Conservation (phyloP, 2,888 invertebrate species). For the Apodemia hepburni region DNA sequence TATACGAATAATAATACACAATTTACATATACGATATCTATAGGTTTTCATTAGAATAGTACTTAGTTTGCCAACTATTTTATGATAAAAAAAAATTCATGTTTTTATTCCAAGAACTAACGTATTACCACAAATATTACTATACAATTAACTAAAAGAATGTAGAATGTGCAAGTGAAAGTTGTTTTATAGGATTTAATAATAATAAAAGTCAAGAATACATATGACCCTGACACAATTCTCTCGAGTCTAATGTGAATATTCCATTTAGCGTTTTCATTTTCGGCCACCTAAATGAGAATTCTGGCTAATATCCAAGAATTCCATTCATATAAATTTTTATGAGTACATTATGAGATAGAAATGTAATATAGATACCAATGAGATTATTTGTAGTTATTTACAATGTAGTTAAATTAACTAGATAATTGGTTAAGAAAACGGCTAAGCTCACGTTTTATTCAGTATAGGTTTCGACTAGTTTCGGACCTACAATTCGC, state of each 20-base stretch:
- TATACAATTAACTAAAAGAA: background rate
- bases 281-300: slow-evolving; percentile 5
- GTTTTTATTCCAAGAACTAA: background rate
- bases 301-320: slow-evolving; percentile 2
- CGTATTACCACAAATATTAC: too few relatives aligned
- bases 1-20: too few relatives aligned
- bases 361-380: background rate
- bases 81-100: too few relatives aligned
- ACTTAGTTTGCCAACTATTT: too few relatives aligned
- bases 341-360: background rate
- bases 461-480: too few relatives aligned
- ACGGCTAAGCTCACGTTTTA: too few relatives aligned
- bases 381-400: background rate
- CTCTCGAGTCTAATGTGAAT: slow-evolving; percentile 6
- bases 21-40: too few relatives aligned
- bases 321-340: slow-evolving; percentile 12
- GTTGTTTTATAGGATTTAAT: background rate
- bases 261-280: slow-evolving; percentile 9
- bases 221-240: slow-evolving; percentile 53
- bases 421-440: too few relatives aligned
- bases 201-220: slow-evolving; percentile 50
- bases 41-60: too few relatives aligned
- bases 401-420: too few relatives aligned
- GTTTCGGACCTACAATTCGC: too few relatives aligned
- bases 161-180: background rate